Evolutionary conservation across 2,888 invertebrate genomes (phyloP), one percentile per base, ranked within the genome.

Genomic region (Lasioglossum leucozonium): DNA sequence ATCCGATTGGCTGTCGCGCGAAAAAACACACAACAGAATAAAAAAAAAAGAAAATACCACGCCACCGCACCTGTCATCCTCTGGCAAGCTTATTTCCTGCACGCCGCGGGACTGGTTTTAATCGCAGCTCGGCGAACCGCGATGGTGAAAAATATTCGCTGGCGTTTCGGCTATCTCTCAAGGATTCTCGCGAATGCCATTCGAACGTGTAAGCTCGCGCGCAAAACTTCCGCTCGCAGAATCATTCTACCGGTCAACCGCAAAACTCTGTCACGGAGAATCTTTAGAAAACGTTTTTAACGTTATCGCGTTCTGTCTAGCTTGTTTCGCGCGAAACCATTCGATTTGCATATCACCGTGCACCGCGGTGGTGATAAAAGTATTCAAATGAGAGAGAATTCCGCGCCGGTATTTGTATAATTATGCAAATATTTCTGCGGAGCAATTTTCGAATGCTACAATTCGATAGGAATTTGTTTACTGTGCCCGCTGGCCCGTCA

Each of bases 1-100:
- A 83, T 18, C n/a, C 76, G 55, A 83, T 77, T 67, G 83, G 30
- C 51, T 44, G 37, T n/a, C 65, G 42, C 10, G 62, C 30, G 75
- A 72, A 16, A 67, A 67, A 67, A 65, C 1, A 67, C 18, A 10
- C 0, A 34, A 18, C 13, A 62, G 65, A 75, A 55, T n/a, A 22
- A 65, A 1, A 34, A 26, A 58, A 26, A 11, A 26, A 34, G 34
- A 22, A 34, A 18, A 34, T 16, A 71, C 42, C 62, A 76, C 18
- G 30, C 11, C n/a, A 16, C 26, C 37, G n/a, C 16, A 34, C 65
- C 30, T 40, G 76, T 82, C 67, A 44, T 4, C 18, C 65, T 6
- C 47, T 51, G 16, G 18, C 26, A 26, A 47, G 40, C 40, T 72
- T 82, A 74, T 81, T 72, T 75, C 26, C 51, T 13, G 13, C 5